Percentiles rank a stretch among this genome's conserved stretches.
Evolutionary conservation across 2,888 invertebrate genomes (phyloP).

Genomic region (Drosophila peninsularis): DNA sequence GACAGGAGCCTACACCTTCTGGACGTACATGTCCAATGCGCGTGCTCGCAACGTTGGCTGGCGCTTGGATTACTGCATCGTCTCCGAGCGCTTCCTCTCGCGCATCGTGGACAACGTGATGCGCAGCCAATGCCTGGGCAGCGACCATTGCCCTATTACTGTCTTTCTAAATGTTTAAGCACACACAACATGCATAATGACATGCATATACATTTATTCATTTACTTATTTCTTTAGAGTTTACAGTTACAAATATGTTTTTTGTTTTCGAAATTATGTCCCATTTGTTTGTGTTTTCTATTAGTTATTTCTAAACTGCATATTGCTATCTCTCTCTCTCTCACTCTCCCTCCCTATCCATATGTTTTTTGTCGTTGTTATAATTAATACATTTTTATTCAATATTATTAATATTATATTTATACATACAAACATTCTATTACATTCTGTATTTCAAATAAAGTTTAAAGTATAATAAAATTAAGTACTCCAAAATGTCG

Average conservation of each 20-base stretch:
- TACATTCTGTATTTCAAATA: slow-evolving; percentile 40
- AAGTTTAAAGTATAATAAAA: slow-evolving; percentile 34
- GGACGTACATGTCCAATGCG: slow-evolving; percentile 96
- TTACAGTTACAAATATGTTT: neutral
- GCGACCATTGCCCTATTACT: slow-evolving; percentile 98
- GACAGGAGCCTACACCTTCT: slow-evolving; percentile 94
- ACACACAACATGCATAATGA: neutral
- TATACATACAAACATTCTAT: slow-evolving; percentile 18
- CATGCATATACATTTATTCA: neutral
- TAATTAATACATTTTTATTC: neutral
- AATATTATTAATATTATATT: slow-evolving; percentile 15
- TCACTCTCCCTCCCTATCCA: neutral
- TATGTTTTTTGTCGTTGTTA: slow-evolving; percentile 7
- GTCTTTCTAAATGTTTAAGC: slow-evolving; percentile 88
- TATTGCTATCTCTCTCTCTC: too few species aligned
- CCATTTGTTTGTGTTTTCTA: slow-evolving; percentile 2
- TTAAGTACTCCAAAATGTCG: slow-evolving; percentile 5
- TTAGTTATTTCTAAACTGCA: neutral
- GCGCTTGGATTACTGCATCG: slow-evolving; percentile 97
- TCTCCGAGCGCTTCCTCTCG: slow-evolving; percentile 91
- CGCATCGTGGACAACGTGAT: slow-evolving; percentile 94
- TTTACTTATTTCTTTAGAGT: neutral
- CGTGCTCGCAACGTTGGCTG: slow-evolving; percentile 97
- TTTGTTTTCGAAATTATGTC: neutral
- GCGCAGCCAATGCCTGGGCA: slow-evolving; percentile 92